Base-by-base conservation (phyloP, 2,888 invertebrate genomes). In the Taenaris catops region DNA sequence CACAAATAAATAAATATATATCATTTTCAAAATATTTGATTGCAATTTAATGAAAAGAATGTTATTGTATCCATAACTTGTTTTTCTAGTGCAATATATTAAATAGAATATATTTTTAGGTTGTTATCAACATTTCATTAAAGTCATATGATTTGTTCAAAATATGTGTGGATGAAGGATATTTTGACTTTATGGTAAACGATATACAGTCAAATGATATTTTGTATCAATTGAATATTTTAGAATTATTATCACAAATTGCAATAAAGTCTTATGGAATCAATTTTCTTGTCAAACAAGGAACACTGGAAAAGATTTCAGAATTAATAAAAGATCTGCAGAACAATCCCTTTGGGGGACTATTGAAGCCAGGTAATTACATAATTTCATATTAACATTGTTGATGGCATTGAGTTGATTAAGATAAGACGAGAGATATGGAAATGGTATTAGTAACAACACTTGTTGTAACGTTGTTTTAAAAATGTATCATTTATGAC, bases 161-260 rank as follows among this genome's bases (percentile, higher is more conserved):
- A 24, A 70, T 88, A 16, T 88, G 93, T 6, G 83, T 87, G 16
- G 83, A 89, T 5, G 73, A 88, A 35, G 92, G 91, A 7, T 89
- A 95, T 28, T 69, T 96, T 20, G 84, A 89, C 7, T 88, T 88
- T 41, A 89, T 96, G 53, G 62, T 95, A 8, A 68, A 87, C 12
- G 92, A 94, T 61, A 63, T 95, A 8, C 79, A 91, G 27, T 88
- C 88, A 24, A 87, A 91, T 42, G 97, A 97, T 75, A 74, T 95
- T 20, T 74, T 97, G 26, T 78, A 94, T 21, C 93, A 94, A 66
- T 79, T 96, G 39, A 96, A 96, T 63, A 89, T 94, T 31, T 70
- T 97, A 29, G 95, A 96, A 70, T 73, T 95, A 21, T 63, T 97
- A 18, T 91, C 93, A 0, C 89, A 91, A 25, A 72, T 97, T 24